Conservation (phyloP, 2,113 vertebrate species). For the Petroica traversi region DNA sequence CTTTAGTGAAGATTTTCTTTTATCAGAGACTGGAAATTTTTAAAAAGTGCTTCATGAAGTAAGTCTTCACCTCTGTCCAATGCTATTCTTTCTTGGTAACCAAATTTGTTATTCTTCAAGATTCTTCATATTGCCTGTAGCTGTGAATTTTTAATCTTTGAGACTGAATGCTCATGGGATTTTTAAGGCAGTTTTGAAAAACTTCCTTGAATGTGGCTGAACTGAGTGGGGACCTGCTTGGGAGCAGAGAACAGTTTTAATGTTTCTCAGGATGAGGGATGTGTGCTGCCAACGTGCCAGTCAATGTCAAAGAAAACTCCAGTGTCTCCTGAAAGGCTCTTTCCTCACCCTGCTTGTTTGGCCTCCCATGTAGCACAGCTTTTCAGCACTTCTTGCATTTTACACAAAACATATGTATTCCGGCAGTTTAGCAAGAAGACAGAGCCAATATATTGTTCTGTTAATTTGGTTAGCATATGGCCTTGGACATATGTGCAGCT, state of each 20-base stretch:
- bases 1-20: not conserved
- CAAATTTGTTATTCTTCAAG: not conserved
- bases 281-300: not conserved
- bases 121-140: not conserved
- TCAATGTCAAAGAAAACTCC: not conserved
- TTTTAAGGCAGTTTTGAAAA: not conserved
- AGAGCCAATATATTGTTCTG: not conserved
- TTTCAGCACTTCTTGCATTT: not conserved
- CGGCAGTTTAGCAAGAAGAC: not conserved
- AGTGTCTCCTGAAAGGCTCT: not conserved
- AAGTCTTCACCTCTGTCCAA: not conserved
- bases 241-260: not conserved
- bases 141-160: not conserved
- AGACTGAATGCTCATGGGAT: not conserved
- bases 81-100: not conserved
- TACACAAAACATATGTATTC: not conserved
- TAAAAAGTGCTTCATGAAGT: not conserved
- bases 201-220: not conserved
- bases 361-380: not conserved
- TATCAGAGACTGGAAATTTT: not conserved
- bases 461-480: conserved; percentile 26
- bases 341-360: not conserved
- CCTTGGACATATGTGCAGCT: not conserved
- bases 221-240: not conserved
- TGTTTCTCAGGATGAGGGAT: not conserved